Conservation (phyloP, 1,140 invertebrate species). For the Micrasema longulum region DNA sequence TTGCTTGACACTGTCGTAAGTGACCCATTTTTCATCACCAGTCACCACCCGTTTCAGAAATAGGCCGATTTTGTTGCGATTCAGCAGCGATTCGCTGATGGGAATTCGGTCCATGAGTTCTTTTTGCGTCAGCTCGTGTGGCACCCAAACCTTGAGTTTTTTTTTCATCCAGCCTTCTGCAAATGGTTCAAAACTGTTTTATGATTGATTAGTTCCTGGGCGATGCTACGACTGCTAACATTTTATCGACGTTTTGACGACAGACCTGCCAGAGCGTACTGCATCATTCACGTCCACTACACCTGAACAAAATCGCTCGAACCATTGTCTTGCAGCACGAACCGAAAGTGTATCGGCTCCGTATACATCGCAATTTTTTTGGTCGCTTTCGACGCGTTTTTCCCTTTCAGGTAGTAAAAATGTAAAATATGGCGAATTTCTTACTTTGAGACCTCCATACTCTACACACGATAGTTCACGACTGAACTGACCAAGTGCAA, state of each 20-base stretch:
- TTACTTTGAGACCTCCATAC: no score
- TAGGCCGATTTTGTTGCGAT: no score
- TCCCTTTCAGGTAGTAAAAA: slow-evolving; percentile 12
- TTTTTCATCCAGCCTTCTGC: slow-evolving; percentile 20
- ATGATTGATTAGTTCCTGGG: slow-evolving; percentile 6
- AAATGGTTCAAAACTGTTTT: slow-evolving; percentile 12
- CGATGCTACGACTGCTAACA: slow-evolving; percentile 19
- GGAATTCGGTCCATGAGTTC: slow-evolving; percentile 12
- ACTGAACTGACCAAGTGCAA: no score
- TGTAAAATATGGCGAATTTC: slow-evolving; percentile 24
- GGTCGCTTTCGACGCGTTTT: slow-evolving; percentile 24
- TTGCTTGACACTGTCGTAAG: no score
- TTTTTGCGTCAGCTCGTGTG: slow-evolving; percentile 23
- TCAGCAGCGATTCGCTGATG: slow-evolving; percentile 7
- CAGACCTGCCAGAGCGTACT: no score
- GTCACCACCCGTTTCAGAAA: no score
- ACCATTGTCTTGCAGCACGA: no score
- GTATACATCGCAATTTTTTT: slow-evolving; percentile 1
- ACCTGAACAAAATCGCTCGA: no score
- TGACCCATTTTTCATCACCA: no score
- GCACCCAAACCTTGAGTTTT: slow-evolving; percentile 11
- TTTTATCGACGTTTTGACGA: no score
- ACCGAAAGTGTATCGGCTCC: not conserved
- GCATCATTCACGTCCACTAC: no score
- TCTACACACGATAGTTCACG: no score